Conservation (phyloP, 2,888 invertebrate genomes). For the Lypha dubia region DNA sequence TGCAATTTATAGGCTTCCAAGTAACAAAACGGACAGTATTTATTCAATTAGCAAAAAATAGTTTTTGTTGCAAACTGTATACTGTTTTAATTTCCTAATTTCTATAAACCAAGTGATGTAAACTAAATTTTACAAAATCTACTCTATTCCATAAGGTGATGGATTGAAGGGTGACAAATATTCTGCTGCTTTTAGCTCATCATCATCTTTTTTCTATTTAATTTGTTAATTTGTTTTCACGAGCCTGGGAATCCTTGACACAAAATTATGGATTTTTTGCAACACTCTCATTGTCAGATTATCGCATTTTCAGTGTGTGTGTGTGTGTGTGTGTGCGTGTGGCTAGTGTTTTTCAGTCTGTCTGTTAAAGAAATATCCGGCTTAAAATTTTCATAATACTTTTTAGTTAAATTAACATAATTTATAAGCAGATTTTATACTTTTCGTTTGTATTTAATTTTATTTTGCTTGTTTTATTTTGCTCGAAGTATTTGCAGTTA, state of each 20-base stretch:
- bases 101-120: too few relatives aligned
- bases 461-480: conserved; percentile 35
- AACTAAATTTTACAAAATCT: not conserved
- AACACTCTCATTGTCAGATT: conserved; percentile 7
- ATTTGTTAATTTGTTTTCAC: conserved; percentile 3
- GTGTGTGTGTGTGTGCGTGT: not conserved
- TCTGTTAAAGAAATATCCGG: conserved; percentile 13
- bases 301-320: not conserved
- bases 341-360: too few relatives aligned
- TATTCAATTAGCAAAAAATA: too few relatives aligned
- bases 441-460: conserved; percentile 50
- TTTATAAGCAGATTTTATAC: conserved; percentile 67
- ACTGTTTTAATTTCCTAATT: too few relatives aligned
- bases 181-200: not conserved
- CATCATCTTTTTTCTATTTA: not conserved
- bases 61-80: too few relatives aligned
- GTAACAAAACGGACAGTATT: too few relatives aligned
- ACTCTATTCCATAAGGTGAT: not conserved
- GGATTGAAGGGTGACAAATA: not conserved
- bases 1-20: too few relatives aligned
- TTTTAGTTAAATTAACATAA: conserved; percentile 71
- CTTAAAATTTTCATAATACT: conserved; percentile 60
- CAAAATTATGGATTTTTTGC: conserved; percentile 13
- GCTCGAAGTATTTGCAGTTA: conserved; percentile 53
- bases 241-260: conserved; percentile 6